Base-by-base conservation (phyloP, 2,113 vertebrate genomes). In the Pleuronectes platessa region DNA sequence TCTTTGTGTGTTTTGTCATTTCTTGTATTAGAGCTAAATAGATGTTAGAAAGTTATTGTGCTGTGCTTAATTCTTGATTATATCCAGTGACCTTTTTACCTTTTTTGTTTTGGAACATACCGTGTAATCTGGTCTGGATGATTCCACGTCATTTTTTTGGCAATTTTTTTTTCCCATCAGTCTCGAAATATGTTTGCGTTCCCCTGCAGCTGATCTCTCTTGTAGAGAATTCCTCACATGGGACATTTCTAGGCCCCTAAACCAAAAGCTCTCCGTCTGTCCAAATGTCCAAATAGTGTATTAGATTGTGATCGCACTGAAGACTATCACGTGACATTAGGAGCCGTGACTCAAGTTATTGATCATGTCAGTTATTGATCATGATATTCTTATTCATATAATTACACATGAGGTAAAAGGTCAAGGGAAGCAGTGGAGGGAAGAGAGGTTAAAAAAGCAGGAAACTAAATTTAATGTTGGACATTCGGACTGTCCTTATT, bases 111-210 rank as follows among this genome's bases (percentile, higher is more conserved):
- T 20, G 47, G 5, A 20, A 51, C 12, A 42, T 3, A 5, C 5
- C 18, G 17, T 51, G 47, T 18, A 5, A 49, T 49, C 15, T 68
- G 15, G 45, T 49, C 49, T 71, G 61, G 47, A 62, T 54, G 40
- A 63, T 20, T 47, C 15, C 0, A 20, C 76, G 80, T 67, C 15
- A 68, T 70, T 35, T 58, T 49, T 42, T 18, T 71, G 24, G 62
- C 72, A 42, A 51, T 61, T 72, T 69, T 61, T 61, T 81, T 79
- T 61, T 82, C 62, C 76, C 76, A 81, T 83, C 67, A 83, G 70
- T 80, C 31, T 68, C 47, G 76, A 75, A 77, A 45, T 54, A 54
- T n/a, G 7, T 2, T 54, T 21, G 20, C 1, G 7, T n/a, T 54
- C 51, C 21, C 20, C 51, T 54, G 51, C 51, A 54, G 20, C 20